These are phyloP conservation scores for Danionella cerebrum DNA, from an alignment of 2,113 vertebrate species.

Conservation along the genomic window DNA sequence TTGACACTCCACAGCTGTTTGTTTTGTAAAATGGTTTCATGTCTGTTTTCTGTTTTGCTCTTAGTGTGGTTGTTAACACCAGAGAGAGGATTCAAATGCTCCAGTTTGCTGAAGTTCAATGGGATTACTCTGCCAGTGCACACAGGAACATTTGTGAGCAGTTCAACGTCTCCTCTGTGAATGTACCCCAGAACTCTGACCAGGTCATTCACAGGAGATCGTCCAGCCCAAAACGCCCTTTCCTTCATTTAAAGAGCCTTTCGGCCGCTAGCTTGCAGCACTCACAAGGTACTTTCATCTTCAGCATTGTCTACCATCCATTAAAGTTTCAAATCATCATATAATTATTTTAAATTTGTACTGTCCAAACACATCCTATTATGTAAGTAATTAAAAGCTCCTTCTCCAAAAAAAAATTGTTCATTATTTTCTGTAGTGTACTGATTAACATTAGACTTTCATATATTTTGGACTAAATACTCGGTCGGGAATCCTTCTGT, in stretches of 20 bases:
- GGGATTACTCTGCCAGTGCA: conserved; percentile 60
- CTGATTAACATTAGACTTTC: no score
- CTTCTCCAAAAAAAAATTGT: no score
- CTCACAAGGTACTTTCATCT: conserved; percentile 24
- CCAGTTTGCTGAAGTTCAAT: conserved; percentile 68
- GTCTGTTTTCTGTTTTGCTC: conserved; percentile 14
- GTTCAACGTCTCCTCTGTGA: background rate
- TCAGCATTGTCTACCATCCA: background rate
- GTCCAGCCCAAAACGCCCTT: conserved; percentile 20
- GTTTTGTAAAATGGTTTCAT: background rate
- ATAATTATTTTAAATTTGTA: no score
- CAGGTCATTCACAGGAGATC: background rate
- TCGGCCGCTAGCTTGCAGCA: background rate
- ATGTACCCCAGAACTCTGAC: conserved; percentile 3
- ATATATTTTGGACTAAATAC: no score
- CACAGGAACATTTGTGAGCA: conserved; percentile 23
- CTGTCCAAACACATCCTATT: no score
- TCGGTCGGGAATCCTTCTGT: no score
- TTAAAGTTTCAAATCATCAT: background rate
- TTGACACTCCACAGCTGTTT: no score
- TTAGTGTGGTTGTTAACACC: conserved; percentile 76
- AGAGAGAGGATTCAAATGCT: conserved; percentile 58
- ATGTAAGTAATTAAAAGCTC: no score
- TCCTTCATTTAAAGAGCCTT: conserved; percentile 16
- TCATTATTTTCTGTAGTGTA: no score